phyloP scores from a whole-genome alignment of 2,797 vertebrate genomes.

The Melanitta fusca region DNA sequence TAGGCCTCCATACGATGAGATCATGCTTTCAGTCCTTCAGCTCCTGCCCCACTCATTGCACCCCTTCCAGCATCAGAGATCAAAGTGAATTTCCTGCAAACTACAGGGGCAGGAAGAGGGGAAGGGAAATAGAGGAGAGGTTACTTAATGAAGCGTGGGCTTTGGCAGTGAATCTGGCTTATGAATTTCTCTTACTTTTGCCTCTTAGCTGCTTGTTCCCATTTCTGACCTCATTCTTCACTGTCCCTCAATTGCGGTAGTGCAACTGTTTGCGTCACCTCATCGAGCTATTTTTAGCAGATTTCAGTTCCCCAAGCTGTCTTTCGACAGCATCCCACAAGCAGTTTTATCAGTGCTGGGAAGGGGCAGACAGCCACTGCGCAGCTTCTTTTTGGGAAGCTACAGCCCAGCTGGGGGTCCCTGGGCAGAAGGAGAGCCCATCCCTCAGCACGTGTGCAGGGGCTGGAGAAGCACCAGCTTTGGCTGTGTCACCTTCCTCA shows the following conservation, averaged over 20 bases:
- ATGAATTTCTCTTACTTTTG: neutral
- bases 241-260: neutral
- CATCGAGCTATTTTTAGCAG: neutral
- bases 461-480: neutral
- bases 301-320: neutral
- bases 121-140: neutral
- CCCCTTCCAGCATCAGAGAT: neutral
- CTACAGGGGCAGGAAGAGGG: neutral
- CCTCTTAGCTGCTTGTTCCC: neutral
- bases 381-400: neutral
- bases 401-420: neutral
- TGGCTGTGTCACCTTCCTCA: neutral
- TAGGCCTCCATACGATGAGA: neutral
- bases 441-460: fast-evolving
- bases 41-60: neutral
- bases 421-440: neutral
- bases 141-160: neutral
- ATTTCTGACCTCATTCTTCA: neutral
- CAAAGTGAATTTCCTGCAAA: fast-evolving
- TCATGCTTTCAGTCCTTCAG: neutral
- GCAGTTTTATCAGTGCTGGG: neutral
- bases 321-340: neutral
- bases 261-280: neutral
- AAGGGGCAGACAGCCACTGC: neutral
- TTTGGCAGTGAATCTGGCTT: neutral